Percentiles rank a stretch among this genome's conserved stretches.
phyloP scores from a whole-genome alignment of 2,888 invertebrate species.

The Trachelus tabidus region DNA sequence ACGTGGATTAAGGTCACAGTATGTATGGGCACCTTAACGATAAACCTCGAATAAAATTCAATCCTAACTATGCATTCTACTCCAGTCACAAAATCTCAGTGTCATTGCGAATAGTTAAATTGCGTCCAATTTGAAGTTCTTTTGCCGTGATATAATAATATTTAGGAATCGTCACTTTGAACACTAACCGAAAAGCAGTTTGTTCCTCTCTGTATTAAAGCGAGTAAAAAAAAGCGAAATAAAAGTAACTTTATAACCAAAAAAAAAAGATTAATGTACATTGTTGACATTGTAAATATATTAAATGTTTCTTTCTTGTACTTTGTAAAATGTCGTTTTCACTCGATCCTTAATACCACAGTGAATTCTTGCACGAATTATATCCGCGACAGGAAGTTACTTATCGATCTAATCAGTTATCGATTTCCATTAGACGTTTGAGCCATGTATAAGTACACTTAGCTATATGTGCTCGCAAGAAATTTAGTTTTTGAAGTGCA shows the following conservation, averaged over 20 bases:
- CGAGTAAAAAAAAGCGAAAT: constrained; percentile 6
- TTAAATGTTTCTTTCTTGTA: constrained; percentile 51
- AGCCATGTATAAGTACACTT: not conserved
- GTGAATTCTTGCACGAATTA: not conserved
- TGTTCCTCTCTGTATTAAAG: not conserved
- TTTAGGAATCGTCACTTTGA: not conserved
- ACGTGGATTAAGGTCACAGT: not conserved
- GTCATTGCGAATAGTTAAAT: not conserved
- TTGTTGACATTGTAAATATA: constrained; percentile 31
- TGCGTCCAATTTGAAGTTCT: not conserved
- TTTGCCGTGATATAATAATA: not conserved
- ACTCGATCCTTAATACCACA: not conserved
- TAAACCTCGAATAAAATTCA: not conserved
- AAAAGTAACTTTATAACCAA: constrained; percentile 12
- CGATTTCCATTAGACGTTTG: not conserved
- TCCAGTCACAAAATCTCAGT: not conserved
- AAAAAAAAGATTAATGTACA: constrained; percentile 32
- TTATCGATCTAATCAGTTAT: not conserved
- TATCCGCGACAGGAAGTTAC: not conserved
- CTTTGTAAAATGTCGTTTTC: constrained; percentile 33
- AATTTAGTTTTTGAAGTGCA: not conserved
- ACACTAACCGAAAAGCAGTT: not conserved
- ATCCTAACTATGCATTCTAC: not conserved
- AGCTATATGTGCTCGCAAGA: not conserved
- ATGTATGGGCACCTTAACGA: not conserved